Percentiles rank a stretch among this genome's conserved stretches.
Evolutionary conservation across 2,113 vertebrate species (phyloP).

Genomic region (Phylloscopus trochiloides): DNA sequence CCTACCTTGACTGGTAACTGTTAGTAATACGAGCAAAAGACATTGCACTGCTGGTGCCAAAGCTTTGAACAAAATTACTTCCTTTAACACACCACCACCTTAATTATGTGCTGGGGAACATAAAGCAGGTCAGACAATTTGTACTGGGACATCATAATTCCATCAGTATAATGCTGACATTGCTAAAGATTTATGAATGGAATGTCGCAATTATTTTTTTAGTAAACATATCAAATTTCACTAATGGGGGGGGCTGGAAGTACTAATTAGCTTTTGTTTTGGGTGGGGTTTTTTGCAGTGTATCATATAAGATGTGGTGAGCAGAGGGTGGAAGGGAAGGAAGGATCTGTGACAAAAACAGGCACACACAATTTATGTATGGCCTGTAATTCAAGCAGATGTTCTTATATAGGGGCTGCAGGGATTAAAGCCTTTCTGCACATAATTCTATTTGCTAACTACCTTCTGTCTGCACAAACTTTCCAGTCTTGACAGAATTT

Average conservation of each 20-base stretch:
- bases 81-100: constrained; percentile 87
- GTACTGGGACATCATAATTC: constrained; percentile 95
- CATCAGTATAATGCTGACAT: constrained; percentile 84
- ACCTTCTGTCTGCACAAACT: constrained; percentile 75
- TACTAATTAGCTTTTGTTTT: constrained; percentile 84
- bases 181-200: constrained; percentile 90
- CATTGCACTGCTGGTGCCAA: constrained; percentile 81
- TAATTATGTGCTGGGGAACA: constrained; percentile 93
- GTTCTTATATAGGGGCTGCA: constrained; percentile 80
- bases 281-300: constrained; percentile 66
- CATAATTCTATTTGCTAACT: constrained; percentile 83
- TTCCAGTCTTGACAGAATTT: constrained; percentile 63
- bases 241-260: constrained; percentile 84
- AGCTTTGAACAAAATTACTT: constrained; percentile 95
- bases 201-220: constrained; percentile 90
- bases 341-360: constrained; percentile 85
- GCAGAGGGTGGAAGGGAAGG: neutral
- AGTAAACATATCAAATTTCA: constrained; percentile 82
- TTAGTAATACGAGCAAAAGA: constrained; percentile 81
- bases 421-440: constrained; percentile 81
- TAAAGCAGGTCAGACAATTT: constrained; percentile 92
- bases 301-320: constrained; percentile 77
- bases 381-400: constrained; percentile 88
- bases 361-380: constrained; percentile 80
- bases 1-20: constrained; percentile 78